Percentiles rank a stretch among this genome's conserved stretches.
phyloP scores from a whole-genome alignment of 1,140 invertebrate genomes.

The Meteorus sp. region DNA sequence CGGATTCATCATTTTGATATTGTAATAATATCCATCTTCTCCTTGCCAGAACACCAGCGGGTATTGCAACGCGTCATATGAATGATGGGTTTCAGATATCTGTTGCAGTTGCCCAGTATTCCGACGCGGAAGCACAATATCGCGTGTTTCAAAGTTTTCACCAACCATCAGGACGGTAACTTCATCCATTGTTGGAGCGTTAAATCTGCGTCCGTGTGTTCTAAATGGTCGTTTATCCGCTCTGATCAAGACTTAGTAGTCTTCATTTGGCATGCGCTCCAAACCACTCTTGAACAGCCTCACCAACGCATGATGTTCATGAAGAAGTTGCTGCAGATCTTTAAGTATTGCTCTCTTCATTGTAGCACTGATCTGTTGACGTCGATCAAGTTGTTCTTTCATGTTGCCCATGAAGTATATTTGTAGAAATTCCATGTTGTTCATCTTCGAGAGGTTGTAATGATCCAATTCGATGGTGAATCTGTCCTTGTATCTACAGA shows the following conservation, averaged over 20 bases:
- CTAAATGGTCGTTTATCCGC: slow-evolving; percentile 47
- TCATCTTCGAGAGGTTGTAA: slow-evolving; percentile 32
- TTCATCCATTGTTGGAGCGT: slow-evolving; percentile 54
- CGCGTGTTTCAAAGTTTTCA: slow-evolving; percentile 34
- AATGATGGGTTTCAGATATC: slow-evolving; percentile 46
- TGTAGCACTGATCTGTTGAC: slow-evolving; percentile 37
- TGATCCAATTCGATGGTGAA: slow-evolving; percentile 43
- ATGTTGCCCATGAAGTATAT: slow-evolving; percentile 51
- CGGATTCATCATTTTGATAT: slow-evolving; percentile 37
- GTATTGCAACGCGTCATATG: slow-evolving; percentile 54
- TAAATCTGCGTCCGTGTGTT: slow-evolving; percentile 53
- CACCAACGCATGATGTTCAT: slow-evolving; percentile 50
- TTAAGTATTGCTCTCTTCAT: slow-evolving; percentile 43
- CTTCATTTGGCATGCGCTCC: slow-evolving; percentile 46
- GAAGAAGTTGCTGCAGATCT: slow-evolving; percentile 43
- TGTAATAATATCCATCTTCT: slow-evolving; percentile 51
- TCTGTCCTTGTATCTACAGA: slow-evolving; percentile 33
- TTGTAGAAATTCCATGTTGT: slow-evolving; percentile 45
- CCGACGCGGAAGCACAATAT: slow-evolving; percentile 11
- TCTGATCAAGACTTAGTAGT: slow-evolving; percentile 46
- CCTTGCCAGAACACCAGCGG: slow-evolving; percentile 55
- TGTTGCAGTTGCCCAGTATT: slow-evolving; percentile 23
- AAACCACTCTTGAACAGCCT: slow-evolving; percentile 49
- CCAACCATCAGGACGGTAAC: slow-evolving; percentile 52
- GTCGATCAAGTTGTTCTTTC: slow-evolving; percentile 48